Conservation (phyloP, 2,797 vertebrate genomes). For the Ctenopoma multispine region DNA sequence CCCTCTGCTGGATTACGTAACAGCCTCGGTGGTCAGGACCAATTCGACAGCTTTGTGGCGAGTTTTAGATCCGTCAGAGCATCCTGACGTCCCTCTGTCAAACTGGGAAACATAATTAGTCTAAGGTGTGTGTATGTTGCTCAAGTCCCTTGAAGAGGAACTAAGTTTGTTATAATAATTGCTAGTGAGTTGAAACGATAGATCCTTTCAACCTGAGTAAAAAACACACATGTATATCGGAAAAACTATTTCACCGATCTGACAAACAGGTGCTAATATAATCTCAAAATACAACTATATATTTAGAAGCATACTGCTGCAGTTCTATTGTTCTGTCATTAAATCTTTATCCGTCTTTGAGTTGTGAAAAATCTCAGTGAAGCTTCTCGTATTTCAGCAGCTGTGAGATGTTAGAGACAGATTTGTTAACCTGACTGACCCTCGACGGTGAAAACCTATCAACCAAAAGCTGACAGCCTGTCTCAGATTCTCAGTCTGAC, state of each 20-base stretch:
- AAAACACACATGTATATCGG: too few species aligned
- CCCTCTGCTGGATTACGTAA: not conserved
- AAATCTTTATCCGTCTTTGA: not conserved
- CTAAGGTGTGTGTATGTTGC: too few species aligned
- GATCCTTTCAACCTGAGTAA: too few species aligned
- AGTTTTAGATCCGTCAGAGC: not conserved
- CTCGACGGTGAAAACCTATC: constrained; percentile 9
- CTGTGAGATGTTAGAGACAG: too few species aligned
- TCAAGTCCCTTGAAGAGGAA: too few species aligned
- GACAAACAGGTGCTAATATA: too few species aligned
- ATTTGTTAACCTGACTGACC: not conserved
- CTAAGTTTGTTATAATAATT: not conserved
- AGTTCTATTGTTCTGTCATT: too few species aligned
- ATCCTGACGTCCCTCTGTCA: not conserved
- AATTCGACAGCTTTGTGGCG: not conserved
- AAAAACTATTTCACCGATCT: too few species aligned
- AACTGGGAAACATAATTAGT: not conserved
- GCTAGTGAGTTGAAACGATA: too few species aligned
- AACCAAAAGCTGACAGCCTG: constrained; percentile 1
- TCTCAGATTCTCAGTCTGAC: not conserved
- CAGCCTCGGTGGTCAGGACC: not conserved
- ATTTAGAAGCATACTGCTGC: too few species aligned
- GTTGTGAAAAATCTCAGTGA: not conserved
- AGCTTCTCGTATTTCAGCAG: not conserved
- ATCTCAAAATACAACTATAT: too few species aligned